Conservation (phyloP, 2,888 invertebrate species). For the Oasisia sp. region DNA sequence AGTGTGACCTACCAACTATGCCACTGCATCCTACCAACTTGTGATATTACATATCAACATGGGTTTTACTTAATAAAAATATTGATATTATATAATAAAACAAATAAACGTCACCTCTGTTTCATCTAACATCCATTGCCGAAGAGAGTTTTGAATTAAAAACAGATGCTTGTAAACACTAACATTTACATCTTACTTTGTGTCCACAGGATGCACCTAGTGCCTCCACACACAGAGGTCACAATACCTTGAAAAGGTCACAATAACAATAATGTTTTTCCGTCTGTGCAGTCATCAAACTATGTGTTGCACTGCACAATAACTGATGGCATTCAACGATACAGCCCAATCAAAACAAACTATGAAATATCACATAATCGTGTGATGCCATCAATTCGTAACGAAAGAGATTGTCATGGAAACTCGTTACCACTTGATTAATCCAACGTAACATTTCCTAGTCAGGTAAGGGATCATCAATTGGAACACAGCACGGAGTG, state of each 20-base stretch:
- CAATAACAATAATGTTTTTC: neutral
- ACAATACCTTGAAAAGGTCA: neutral
- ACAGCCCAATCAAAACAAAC: neutral
- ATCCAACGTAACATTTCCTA: neutral
- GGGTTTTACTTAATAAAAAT: neutral
- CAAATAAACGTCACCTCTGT: no score
- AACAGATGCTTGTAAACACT: neutral
- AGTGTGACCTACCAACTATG: no score
- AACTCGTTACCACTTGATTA: neutral
- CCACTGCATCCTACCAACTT: no score
- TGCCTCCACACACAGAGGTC: neutral
- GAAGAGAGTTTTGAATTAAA: no score
- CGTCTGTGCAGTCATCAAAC: neutral
- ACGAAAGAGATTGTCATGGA: neutral
- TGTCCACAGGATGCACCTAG: neutral
- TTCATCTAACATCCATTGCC: no score
- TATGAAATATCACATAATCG: neutral
- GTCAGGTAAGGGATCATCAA: neutral
- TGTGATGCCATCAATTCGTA: neutral
- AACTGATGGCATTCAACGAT: neutral
- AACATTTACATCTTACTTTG: neutral
- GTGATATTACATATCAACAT: neutral
- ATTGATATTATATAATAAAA: no score
- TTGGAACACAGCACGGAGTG: no score
- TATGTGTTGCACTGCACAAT: neutral